Percentiles rank a stretch among this genome's conserved stretches.
Evolutionary conservation across 1,140 invertebrate species (phyloP).

Genomic region (Lepidurus arcticus): DNA sequence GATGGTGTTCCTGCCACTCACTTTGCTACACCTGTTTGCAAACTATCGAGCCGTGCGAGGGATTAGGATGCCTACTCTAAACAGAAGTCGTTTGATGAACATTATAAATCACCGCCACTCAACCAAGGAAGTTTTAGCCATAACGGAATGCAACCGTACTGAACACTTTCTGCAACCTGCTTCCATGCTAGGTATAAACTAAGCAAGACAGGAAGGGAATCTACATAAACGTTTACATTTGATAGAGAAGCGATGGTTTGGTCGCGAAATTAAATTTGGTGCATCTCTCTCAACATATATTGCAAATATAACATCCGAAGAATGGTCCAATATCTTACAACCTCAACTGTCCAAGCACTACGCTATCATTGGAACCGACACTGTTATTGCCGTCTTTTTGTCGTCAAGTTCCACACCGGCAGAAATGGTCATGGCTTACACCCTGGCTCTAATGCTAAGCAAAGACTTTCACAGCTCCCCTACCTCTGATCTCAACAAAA

Average conservation of each 20-base stretch:
- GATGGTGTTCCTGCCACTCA: constrained; percentile 63
- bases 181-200: not conserved
- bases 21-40: constrained; percentile 71
- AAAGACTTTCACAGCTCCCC: not conserved
- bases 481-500: not conserved
- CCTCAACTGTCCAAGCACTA: not conserved
- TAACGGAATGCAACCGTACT: constrained; percentile 50
- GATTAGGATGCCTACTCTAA: constrained; percentile 68
- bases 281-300: not conserved
- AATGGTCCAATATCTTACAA: not conserved
- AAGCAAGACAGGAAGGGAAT: not conserved
- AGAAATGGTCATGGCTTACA: not conserved
- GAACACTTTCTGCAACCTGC: constrained; percentile 46
- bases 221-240: not conserved
- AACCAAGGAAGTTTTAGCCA: constrained; percentile 47
- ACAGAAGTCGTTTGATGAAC: constrained; percentile 65
- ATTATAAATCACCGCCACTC: constrained; percentile 57
- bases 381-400: not conserved
- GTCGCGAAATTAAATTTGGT: not conserved
- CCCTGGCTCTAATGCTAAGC: not conserved
- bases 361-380: not conserved
- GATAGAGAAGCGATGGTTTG: not conserved
- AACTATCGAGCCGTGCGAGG: constrained; percentile 79
- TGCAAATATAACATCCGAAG: not conserved
- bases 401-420: not conserved